phyloP scores from a whole-genome alignment of 2,888 invertebrate species.

The Emmelina monodactyla region DNA sequence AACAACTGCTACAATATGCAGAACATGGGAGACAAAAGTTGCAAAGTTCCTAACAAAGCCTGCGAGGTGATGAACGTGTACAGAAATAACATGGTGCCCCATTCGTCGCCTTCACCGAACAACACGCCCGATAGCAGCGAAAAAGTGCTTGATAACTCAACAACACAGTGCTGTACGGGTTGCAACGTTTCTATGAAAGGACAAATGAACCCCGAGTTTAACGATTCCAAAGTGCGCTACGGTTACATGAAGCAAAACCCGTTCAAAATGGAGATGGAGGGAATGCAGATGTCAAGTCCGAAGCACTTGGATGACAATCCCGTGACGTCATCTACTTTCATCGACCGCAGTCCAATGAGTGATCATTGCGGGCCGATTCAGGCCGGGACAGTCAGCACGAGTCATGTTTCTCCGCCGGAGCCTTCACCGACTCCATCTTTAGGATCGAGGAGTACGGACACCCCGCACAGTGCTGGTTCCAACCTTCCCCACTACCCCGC shows the following conservation, averaged over 20 bases:
- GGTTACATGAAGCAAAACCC: slow-evolving; percentile 48
- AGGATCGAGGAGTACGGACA: slow-evolving; percentile 58
- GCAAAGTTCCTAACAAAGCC: slow-evolving; percentile 27
- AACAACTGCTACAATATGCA: slow-evolving; percentile 27
- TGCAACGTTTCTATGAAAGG: slow-evolving; percentile 52
- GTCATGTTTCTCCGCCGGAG: slow-evolving; percentile 76
- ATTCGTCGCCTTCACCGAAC: slow-evolving; percentile 48
- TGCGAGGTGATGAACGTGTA: slow-evolving; percentile 33
- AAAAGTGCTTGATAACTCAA: slow-evolving; percentile 31
- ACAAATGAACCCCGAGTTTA: slow-evolving; percentile 35
- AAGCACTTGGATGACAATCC: slow-evolving; percentile 67
- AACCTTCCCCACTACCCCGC: slow-evolving; percentile 36
- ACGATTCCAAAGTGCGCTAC: slow-evolving; percentile 39
- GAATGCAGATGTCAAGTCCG: slow-evolving; percentile 60
- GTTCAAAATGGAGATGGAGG: slow-evolving; percentile 55
- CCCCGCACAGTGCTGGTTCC: slow-evolving; percentile 47
- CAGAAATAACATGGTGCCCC: slow-evolving; percentile 37
- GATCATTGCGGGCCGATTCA: slow-evolving; percentile 79
- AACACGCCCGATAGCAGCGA: slow-evolving; percentile 59
- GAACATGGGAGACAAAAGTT: slow-evolving; percentile 32
- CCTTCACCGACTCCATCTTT: slow-evolving; percentile 69
- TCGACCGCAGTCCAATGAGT: slow-evolving; percentile 65
- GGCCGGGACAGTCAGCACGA: slow-evolving; percentile 85
- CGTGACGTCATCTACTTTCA: slow-evolving; percentile 74
- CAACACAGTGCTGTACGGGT: slow-evolving; percentile 59